Evolutionary conservation across 2,113 vertebrate species (phyloP), one percentile per base, ranked within the genome.

Genomic region (Cyanoderma ruficeps): DNA sequence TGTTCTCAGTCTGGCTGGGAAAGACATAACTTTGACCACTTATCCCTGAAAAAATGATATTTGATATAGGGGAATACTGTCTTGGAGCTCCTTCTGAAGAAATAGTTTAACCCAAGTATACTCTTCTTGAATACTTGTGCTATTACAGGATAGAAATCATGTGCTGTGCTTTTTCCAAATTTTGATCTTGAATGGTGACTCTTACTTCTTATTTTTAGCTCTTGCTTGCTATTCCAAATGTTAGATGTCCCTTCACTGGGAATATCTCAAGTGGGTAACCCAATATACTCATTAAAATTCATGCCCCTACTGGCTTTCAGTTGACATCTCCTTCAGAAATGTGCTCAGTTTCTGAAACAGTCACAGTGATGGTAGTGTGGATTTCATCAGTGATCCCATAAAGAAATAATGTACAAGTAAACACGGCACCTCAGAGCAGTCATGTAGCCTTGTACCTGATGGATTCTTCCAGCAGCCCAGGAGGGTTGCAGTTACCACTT

Each of bases 151-250:
- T 24, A 81, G 19, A 72, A 84, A 22, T 91, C 15, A 37, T 4
- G 18, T 76, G 64, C 64, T 84, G 19, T 56, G 39, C 46, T 91
- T 94, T 89, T 93, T 87, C 70, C 37, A 19, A 55, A 53, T 71
- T 85, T 80, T 90, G 70, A 21, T 95, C 44, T 82, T 87, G 41
- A 86, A 52, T 76, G 55, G n/a, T 84, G 65, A 77, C 42, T 88
- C 59, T 83, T 46, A 69, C 28, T 87, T 39, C 18, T 55, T 91
- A 80, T 88, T 94, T 96, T 89, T 93, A 93, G 75, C 39, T 92
- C 59, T 67, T 70, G 52, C 35, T 44, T 47, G 47, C 79, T 93
- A 17, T 88, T 83, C 35, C 31, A 60, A 74, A 80, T 75, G 19
- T 67, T 80, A 74, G 55, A 41, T 87, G 79, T 87, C 61, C 39